These are phyloP conservation scores for Clivina fossor DNA, from an alignment of 2,888 invertebrate genomes.

Conservation along the genomic window DNA sequence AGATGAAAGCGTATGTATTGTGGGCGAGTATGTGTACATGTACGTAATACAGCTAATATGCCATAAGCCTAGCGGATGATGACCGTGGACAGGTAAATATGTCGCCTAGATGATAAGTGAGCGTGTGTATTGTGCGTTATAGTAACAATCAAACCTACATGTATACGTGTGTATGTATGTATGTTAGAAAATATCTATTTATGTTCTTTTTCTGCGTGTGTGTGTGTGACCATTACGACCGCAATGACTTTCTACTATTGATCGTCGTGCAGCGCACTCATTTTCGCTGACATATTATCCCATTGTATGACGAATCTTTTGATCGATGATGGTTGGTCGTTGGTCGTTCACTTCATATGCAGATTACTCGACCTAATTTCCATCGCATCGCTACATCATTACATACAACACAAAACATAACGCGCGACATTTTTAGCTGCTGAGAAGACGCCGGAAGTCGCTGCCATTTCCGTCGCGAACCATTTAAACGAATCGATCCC, in stretches of 20 bases:
- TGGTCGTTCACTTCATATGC: constrained; percentile 14
- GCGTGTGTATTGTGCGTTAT: no score
- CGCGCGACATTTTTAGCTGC: constrained; percentile 21
- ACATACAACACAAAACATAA: no score
- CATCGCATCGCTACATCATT: no score
- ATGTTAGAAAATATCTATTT: neutral
- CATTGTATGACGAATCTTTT: constrained; percentile 1
- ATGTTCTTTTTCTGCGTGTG: neutral
- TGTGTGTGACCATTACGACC: neutral
- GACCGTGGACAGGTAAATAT: constrained; percentile 14
- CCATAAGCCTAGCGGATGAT: constrained; percentile 2
- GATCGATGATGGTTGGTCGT: constrained; percentile 12
- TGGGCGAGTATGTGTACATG: no score
- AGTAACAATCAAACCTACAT: no score
- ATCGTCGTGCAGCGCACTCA: neutral
- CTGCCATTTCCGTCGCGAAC: constrained; percentile 47
- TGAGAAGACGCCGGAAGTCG: constrained; percentile 44
- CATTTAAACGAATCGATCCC: constrained; percentile 49
- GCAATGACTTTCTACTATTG: constrained; percentile 9
- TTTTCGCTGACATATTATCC: constrained; percentile 1
- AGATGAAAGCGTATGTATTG: no score
- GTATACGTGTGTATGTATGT: no score
- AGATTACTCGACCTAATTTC: constrained; percentile 9
- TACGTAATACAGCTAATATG: neutral
- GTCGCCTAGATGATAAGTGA: constrained; percentile 11